Evolutionary conservation across 2,113 vertebrate genomes (phyloP).

Genomic region (Otolemur garnettii): DNA sequence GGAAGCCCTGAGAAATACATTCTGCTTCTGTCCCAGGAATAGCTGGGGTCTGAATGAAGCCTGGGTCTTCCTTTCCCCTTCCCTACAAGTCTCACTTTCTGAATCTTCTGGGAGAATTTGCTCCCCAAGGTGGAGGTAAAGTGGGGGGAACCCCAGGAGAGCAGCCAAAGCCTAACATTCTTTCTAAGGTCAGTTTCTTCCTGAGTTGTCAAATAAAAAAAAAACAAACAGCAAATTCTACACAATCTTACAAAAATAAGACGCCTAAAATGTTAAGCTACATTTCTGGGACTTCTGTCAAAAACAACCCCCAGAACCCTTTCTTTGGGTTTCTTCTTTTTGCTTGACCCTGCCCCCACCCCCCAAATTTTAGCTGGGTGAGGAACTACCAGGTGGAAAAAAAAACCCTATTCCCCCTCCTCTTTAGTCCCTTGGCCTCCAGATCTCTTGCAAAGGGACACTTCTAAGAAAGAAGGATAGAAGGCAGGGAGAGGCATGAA

Average conservation of each 20-base stretch:
- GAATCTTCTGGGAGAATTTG: conserved; percentile 43
- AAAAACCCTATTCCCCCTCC: not conserved
- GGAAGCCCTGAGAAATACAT: conserved; percentile 96
- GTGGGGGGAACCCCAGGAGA: conserved; percentile 22
- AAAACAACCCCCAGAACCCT: conserved; percentile 72
- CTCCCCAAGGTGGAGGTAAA: not conserved
- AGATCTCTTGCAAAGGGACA: conserved; percentile 53
- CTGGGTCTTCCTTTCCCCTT: conserved; percentile 72
- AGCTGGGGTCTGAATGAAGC: not conserved
- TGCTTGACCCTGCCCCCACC: conserved; percentile 74
- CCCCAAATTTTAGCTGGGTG: conserved; percentile 61
- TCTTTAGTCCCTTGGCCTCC: conserved; percentile 23
- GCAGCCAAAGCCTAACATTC: conserved; percentile 90
- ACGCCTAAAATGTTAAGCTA: conserved; percentile 91
- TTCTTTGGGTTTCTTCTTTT: conserved; percentile 65
- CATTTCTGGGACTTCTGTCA: conserved; percentile 81
- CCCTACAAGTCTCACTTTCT: not conserved
- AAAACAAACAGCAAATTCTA: conserved; percentile 89
- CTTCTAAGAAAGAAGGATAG: not conserved
- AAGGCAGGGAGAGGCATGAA: not conserved
- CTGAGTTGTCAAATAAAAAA: conserved; percentile 95
- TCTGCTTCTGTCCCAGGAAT: conserved; percentile 93
- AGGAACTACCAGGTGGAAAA: not conserved
- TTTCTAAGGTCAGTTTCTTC: conserved; percentile 98
- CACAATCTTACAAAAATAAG: conserved; percentile 91